These are phyloP conservation scores for Corythornis vintsioides DNA, from an alignment of 2,113 vertebrate species.

Conservation along the genomic window DNA sequence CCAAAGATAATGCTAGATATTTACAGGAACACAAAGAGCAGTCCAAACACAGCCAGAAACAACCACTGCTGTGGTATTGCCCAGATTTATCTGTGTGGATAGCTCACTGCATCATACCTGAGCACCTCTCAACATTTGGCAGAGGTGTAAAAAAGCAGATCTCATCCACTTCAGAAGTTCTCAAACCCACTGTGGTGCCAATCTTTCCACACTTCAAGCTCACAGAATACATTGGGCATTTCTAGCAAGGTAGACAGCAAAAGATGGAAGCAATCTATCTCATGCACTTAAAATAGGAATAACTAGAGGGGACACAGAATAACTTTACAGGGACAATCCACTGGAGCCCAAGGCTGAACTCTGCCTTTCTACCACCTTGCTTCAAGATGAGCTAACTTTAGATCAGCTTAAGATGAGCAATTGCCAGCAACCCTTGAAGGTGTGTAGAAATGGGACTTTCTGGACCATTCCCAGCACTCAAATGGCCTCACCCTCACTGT, in stretches of 20 bases:
- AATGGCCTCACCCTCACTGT: not conserved
- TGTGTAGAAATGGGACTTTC: not conserved
- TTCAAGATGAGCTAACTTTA: not conserved
- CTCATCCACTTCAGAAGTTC: not conserved
- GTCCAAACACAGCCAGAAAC: not conserved
- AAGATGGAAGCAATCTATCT: not conserved
- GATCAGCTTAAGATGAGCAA: not conserved
- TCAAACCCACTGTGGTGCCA: not conserved
- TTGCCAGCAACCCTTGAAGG: not conserved
- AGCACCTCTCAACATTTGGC: not conserved
- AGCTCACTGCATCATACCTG: not conserved
- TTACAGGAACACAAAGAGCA: not conserved
- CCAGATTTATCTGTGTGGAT: not conserved
- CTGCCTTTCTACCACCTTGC: not conserved
- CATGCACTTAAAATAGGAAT: not conserved
- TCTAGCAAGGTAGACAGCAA: not conserved
- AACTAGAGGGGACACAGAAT: not conserved
- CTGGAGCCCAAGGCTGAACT: not conserved
- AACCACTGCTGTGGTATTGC: not conserved
- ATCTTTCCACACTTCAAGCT: not conserved
- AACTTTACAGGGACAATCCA: not conserved
- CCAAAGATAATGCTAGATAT: not conserved
- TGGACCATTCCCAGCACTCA: not conserved
- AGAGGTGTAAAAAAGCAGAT: not conserved
- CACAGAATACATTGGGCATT: not conserved